Evolutionary conservation across 2,888 invertebrate genomes (phyloP).

Genomic region (Lasioglossum malachurum): DNA sequence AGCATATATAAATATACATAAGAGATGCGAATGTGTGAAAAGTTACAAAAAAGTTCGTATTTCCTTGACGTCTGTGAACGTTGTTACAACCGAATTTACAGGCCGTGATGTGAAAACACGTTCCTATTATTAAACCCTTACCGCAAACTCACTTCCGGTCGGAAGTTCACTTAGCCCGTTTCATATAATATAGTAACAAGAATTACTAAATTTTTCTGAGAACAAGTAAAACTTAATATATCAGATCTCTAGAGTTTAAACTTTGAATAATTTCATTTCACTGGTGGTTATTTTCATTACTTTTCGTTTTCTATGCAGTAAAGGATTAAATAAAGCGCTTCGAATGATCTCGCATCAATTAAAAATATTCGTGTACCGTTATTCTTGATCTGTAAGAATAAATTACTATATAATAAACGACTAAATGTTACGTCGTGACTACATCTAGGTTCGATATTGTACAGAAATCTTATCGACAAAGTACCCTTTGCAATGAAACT

Average conservation of each 20-base stretch:
- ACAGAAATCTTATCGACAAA: constrained; percentile 38
- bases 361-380: constrained; percentile 43
- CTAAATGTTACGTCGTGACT: constrained; percentile 54
- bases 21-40: neutral
- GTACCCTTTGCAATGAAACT: constrained; percentile 34
- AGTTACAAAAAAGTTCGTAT: constrained; percentile 12
- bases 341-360: constrained; percentile 9
- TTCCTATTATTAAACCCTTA: constrained; percentile 34
- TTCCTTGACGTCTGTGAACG: neutral
- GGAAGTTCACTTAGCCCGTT: constrained; percentile 16
- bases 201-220: constrained; percentile 9
- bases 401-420: constrained; percentile 65
- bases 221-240: constrained; percentile 12
- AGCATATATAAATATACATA: constrained; percentile 20
- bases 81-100: constrained; percentile 31
- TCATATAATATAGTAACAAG: constrained; percentile 14
- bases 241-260: constrained; percentile 6
- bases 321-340: constrained; percentile 28
- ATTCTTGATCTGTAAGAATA: constrained; percentile 59
- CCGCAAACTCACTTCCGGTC: constrained; percentile 17
- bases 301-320: constrained; percentile 21
- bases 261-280: constrained; percentile 8
- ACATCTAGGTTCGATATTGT: constrained; percentile 50
- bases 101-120: constrained; percentile 6
- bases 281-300: constrained; percentile 6